These are phyloP conservation scores for Probosciger aterrimus DNA, from an alignment of 2,113 vertebrate genomes.

Conservation along the genomic window DNA sequence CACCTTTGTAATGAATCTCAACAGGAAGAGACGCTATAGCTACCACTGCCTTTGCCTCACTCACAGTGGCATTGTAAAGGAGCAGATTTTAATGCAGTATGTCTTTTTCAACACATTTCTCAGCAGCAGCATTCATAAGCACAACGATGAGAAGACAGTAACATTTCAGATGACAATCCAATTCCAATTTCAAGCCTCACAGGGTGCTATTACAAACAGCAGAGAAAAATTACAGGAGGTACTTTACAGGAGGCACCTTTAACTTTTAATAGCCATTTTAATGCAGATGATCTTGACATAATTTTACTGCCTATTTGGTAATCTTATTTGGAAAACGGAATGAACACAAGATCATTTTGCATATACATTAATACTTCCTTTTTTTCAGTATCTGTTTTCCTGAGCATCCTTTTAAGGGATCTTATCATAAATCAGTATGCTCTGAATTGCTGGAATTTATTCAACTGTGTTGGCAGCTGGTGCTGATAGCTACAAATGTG, in stretches of 20 bases:
- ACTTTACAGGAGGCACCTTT: conserved; percentile 8
- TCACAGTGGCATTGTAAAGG: not conserved
- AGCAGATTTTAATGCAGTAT: not conserved
- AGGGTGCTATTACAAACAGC: conserved; percentile 57
- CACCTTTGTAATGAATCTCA: fast-evolving
- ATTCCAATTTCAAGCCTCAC: conserved; percentile 64
- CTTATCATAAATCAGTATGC: conserved; percentile 51
- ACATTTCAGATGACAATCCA: conserved; percentile 23
- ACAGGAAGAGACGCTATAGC: not conserved
- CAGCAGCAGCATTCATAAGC: not conserved
- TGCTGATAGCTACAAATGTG: conserved; percentile 56
- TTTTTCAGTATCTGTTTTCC: conserved; percentile 21
- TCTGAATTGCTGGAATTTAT: conserved; percentile 40
- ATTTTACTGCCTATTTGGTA: conserved; percentile 49
- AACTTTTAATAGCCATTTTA: conserved; percentile 53
- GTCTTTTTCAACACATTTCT: not conserved
- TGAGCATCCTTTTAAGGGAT: conserved; percentile 36
- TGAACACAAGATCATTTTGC: conserved; percentile 15
- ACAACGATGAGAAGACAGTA: not conserved
- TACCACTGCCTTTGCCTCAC: not conserved
- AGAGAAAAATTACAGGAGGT: conserved; percentile 37
- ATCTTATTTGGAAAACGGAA: conserved; percentile 14
- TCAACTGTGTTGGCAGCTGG: conserved; percentile 42
- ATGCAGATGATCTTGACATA: conserved; percentile 49
- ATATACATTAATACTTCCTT: not conserved